Base-by-base conservation (phyloP, 2,797 vertebrate genomes). In the Zalophus californianus region DNA sequence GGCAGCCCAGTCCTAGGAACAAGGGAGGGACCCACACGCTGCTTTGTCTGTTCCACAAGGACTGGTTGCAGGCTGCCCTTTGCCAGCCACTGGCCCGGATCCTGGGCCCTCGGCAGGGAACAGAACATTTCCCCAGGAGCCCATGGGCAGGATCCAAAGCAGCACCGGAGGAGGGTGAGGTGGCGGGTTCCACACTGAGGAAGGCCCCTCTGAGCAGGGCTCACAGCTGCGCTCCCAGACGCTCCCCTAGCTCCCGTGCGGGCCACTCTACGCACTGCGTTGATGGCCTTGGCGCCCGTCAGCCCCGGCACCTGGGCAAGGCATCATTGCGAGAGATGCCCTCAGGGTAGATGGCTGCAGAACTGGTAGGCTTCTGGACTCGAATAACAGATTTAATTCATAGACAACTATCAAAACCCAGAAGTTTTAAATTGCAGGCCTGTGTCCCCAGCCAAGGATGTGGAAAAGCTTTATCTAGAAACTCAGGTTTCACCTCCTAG, bases 401-500 rank as follows among this genome's bases (percentile, higher is more conserved):
- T 12, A 83, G 41, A 52, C 41, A 21, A 4, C 11, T 11, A 2
- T 41, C 15, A 11, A 68, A 52, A n/a, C 78, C 41, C 56, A 27
- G 12, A 44, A 9, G 86, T 91, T 94, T 95, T 75, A 54, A 66
- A 0, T 66, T 62, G n/a, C 29, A 58, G 89, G 68, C 38, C 5
- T 38, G 90, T 4, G 60, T 68, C 41, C 87, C 29, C 95, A 41
- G 82, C 10, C 86, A 72, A 64, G 88, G 79, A 38, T 1, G 4
- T 18, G 62, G 85, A 62, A 48, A 41, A 52, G 60, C 56, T 68
- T 97, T 68, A 96, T 75, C 94, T 97, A 41, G 14, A 82, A 77
- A 50, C 35, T 97, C 94, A 44, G 35, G 96, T 97, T 94, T 96
- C 97, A 66, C 21, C 86, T 72, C 52, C 0, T 0, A 16, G 72